A percentile compares a stretch with the other conserved stretches of the same genome.
phyloP scores from a whole-genome alignment of 2,113 vertebrate species.

The Seriola dumerili region DNA sequence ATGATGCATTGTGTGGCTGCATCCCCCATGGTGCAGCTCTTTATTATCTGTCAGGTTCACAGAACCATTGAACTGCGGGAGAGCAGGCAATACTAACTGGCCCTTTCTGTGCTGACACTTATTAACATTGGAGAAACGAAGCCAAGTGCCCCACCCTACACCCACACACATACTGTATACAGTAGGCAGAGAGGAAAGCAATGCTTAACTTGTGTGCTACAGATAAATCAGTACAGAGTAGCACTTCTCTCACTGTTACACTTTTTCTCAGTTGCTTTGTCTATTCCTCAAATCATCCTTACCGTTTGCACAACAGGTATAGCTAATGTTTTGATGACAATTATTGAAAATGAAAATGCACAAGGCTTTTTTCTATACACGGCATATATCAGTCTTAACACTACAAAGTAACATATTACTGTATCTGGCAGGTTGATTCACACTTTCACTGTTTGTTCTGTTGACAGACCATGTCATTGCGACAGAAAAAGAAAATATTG shows the following conservation, averaged over 20 bases:
- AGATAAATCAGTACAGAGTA: background rate
- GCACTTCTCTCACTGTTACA: background rate
- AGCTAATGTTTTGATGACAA: too few relatives aligned
- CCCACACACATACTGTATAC: background rate
- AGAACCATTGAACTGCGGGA: slow-evolving; percentile 44
- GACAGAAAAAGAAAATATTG: too few relatives aligned
- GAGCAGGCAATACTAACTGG: slow-evolving; percentile 43
- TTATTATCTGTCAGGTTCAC: slow-evolving; percentile 71
- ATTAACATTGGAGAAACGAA: slow-evolving; percentile 48
- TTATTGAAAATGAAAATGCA: too few relatives aligned
- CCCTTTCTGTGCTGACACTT: slow-evolving; percentile 42
- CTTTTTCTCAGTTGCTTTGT: too few relatives aligned
- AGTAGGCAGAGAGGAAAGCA: background rate
- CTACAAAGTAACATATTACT: too few relatives aligned
- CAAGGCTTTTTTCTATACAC: too few relatives aligned
- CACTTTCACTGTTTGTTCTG: too few relatives aligned
- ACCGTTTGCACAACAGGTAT: too few relatives aligned
- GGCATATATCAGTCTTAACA: too few relatives aligned
- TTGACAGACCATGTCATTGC: too few relatives aligned
- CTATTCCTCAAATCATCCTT: too few relatives aligned
- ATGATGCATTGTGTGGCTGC: slow-evolving; percentile 61
- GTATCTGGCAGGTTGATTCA: too few relatives aligned
- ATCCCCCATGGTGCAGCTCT: slow-evolving; percentile 59
- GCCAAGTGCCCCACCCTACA: background rate
- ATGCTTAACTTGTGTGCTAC: background rate